Evolutionary conservation across 1,140 invertebrate genomes (phyloP), one percentile per base, ranked within the genome.

Genomic region (Nasonia longicornis): DNA sequence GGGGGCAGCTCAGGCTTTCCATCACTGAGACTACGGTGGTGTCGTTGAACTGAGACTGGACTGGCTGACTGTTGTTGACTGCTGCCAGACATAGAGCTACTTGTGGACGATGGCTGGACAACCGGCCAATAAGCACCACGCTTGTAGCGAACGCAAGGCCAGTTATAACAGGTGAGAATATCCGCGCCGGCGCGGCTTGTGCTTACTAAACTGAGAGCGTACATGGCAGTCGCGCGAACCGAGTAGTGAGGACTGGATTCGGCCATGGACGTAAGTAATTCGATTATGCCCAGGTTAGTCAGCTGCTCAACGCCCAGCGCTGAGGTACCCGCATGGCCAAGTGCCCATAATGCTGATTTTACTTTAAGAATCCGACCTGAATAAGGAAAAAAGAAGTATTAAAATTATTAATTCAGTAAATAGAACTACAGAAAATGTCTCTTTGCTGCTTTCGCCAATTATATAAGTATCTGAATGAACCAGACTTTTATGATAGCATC

Each of bases 261-360:
- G 0, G 95, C 96, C 73, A 98, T 90, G 31, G 93, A 89, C 0
- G 95, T 92, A 64, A 96, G 91, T 64, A 92, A 87, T 66, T 91
- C 91, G 38, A 96, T 87, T 26, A 95, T 90, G 76, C 92, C 92
- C 77, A 93, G 89, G 78, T 93, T 91, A 48, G 92, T 92, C 20
- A 98, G 89, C 83, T 95, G 93, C 48, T 94, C 92, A 16, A 97
- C 91, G 1, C 97, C 97, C 72, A 93, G 91, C 0, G 91, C 88
- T 26, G 96, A 96, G 0, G 94, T 95, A 3, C 95, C 96, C 26
- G 96, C 92, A 87, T 98, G 96, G 16, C 96, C 96, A 38, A 97
- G 89, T 11, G 95, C 95, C 97, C 98, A 99, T 0, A 99, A 88
- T 0, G 97, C 95, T 29, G 96, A 93, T 88, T 99, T 99, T 20